Evolutionary conservation across 1,140 invertebrate genomes (phyloP).

Genomic region (Drosophila triauraria): DNA sequence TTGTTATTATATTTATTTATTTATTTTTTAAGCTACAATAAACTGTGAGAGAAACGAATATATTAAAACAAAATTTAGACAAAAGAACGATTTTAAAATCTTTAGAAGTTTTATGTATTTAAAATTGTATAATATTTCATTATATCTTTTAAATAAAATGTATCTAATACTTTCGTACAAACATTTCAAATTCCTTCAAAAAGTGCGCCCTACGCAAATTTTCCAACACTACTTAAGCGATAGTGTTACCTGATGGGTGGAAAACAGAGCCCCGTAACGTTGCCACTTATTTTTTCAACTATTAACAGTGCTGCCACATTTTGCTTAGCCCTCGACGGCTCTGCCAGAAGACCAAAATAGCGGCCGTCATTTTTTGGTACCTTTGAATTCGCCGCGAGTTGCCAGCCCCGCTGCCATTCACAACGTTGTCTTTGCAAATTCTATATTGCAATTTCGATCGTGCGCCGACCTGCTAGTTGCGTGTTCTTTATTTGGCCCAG

Average conservation of each 20-base stretch:
- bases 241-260: neutral
- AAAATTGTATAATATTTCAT: no score
- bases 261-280: neutral
- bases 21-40: neutral
- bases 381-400: no score
- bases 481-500: slow-evolving; percentile 19
- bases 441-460: slow-evolving; percentile 9
- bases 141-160: no score
- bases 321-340: no score
- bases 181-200: neutral
- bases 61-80: neutral
- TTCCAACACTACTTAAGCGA: neutral
- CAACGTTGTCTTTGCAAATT: neutral
- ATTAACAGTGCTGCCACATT: no score
- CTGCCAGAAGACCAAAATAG: no score
- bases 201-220: neutral
- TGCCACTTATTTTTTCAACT: no score
- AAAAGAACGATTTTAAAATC: neutral
- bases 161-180: neutral
- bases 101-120: no score
- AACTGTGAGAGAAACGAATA: neutral
- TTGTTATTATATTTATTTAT: neutral
- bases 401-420: no score
- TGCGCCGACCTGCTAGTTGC: neutral
- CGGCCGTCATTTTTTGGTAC: no score